Conservation (phyloP, 2,113 vertebrate genomes). For the Eleginops maclovinus region DNA sequence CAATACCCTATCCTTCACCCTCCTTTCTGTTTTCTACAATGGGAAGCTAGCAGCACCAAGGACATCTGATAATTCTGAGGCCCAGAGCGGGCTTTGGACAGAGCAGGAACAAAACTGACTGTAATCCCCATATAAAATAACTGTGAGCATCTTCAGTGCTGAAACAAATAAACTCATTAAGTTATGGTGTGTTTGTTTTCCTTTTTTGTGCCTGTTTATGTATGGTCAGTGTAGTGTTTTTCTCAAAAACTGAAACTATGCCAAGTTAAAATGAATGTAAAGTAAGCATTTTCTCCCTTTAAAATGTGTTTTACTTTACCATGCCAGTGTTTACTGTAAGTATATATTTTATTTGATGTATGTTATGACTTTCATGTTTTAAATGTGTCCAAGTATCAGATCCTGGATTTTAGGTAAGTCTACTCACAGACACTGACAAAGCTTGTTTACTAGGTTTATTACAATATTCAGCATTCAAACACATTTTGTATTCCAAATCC, state of each 20-base stretch:
- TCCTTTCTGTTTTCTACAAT: constrained; percentile 77
- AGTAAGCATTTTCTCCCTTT: no score
- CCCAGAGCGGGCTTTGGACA: constrained; percentile 72
- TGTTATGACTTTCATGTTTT: constrained; percentile 23
- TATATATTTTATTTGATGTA: not conserved
- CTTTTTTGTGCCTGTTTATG: constrained; percentile 23
- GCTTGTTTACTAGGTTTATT: constrained; percentile 73
- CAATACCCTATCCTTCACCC: constrained; percentile 87
- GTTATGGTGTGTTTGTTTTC: constrained; percentile 76
- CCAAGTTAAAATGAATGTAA: no score
- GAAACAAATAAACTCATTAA: constrained; percentile 96
- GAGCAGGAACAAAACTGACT: constrained; percentile 89
- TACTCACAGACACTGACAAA: not conserved
- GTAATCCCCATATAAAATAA: constrained; percentile 93
- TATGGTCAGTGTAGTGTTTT: constrained; percentile 8
- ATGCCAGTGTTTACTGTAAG: not conserved
- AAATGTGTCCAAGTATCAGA: constrained; percentile 13
- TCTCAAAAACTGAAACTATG: no score
- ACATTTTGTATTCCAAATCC: constrained; percentile 35
- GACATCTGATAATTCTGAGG: constrained; percentile 62
- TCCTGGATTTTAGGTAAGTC: constrained; percentile 45
- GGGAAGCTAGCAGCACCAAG: constrained; percentile 75
- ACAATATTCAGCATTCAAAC: constrained; percentile 58
- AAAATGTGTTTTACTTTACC: not conserved
- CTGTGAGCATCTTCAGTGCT: constrained; percentile 96